A percentile compares a stretch with the other conserved stretches of the same genome.
Conservation (phyloP, 2,113 vertebrate genomes). For the Centropus unirufus region DNA sequence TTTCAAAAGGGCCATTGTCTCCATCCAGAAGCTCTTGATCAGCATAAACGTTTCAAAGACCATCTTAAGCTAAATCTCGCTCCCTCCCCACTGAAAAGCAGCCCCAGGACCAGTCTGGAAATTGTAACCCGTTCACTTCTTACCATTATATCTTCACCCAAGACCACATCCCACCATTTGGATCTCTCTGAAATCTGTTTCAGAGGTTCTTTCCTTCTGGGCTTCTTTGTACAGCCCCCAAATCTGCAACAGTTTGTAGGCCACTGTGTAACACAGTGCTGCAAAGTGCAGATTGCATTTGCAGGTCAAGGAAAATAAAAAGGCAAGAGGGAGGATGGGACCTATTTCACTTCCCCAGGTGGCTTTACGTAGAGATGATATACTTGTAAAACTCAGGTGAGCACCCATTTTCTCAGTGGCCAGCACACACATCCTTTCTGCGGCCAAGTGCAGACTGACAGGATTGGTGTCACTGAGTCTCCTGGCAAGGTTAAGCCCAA, state of each 20-base stretch:
- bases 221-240: background rate
- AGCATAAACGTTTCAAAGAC: background rate
- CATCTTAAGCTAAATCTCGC: background rate
- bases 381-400: background rate
- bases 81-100: background rate
- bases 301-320: background rate
- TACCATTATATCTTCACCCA: background rate
- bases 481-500: background rate
- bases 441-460: background rate
- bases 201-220: background rate
- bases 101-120: background rate
- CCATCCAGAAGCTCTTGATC: background rate
- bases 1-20: background rate
- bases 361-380: accelerated
- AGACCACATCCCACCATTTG: background rate
- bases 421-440: background rate
- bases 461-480: background rate
- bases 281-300: background rate
- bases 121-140: background rate
- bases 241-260: background rate
- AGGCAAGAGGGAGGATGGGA: background rate
- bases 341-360: background rate
- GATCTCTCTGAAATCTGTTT: background rate
- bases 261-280: background rate
- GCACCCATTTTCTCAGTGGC: background rate